Percentiles rank a stretch among this genome's conserved stretches.
These are phyloP conservation scores for Teinopalpus imperialis DNA, from an alignment of 2,888 invertebrate genomes.

Conservation along the genomic window DNA sequence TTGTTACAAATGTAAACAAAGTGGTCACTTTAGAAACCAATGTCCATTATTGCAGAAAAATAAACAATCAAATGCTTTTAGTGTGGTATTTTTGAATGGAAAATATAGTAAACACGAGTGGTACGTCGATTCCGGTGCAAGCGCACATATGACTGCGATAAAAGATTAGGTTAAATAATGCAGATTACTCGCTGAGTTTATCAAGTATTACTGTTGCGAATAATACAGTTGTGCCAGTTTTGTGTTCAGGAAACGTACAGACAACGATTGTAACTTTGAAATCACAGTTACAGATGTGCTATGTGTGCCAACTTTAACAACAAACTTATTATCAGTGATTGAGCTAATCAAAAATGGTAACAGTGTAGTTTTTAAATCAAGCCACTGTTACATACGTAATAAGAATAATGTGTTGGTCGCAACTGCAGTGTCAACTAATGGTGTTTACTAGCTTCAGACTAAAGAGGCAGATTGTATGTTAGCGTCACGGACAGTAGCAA, in stretches of 20 bases:
- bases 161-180: conserved; percentile 24
- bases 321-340: too few species aligned
- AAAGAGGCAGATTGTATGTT: too few species aligned
- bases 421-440: too few species aligned
- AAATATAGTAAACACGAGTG: conserved; percentile 24
- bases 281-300: conserved; percentile 22
- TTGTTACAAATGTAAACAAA: conserved; percentile 24
- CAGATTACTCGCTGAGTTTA: conserved; percentile 16
- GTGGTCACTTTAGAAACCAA: conserved; percentile 19
- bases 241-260: conserved; percentile 25
- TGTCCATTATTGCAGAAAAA: conserved; percentile 22
- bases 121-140: conserved; percentile 28
- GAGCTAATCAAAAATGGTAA: too few species aligned
- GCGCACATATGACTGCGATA: conserved; percentile 30
- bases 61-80: too few species aligned
- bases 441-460: too few species aligned
- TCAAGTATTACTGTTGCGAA: conserved; percentile 25
- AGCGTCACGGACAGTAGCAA: too few species aligned
- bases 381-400: too few species aligned
- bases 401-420: too few species aligned
- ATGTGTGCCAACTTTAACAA: too few species aligned
- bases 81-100: conserved; percentile 33
- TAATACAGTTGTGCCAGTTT: conserved; percentile 24
- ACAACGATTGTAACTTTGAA: conserved; percentile 17
- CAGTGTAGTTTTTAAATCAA: too few species aligned